Base-by-base conservation (phyloP, 2,113 vertebrate genomes). In the Cacatua alba region DNA sequence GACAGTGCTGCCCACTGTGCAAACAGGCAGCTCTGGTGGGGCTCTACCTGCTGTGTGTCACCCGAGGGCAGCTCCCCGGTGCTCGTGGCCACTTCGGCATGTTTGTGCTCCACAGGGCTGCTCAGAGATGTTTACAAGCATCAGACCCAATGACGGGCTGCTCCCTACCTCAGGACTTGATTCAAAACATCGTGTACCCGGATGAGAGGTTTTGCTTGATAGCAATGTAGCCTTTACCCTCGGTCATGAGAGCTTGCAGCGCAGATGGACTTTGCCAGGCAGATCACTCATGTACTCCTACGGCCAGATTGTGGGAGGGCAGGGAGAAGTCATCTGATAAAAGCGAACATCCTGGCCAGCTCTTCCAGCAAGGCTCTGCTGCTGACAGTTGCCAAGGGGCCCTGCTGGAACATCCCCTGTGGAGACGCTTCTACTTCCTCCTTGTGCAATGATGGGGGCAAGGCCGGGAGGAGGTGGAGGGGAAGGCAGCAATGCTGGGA, bases 231-330 rank as follows among this genome's bases (percentile, higher is more conserved):
- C 96, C 96, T 96, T 97, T 97, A 75, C 89, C 94, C 97, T 57
- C 59, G 23, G 72, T 77, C 91, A 62, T 3, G 72, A 88, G 91
- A 83, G 91, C 77, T 82, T 65, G 86, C 93, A 2, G 80, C 1
- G 72, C 86, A 86, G 84, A 82, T 95, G 97, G 93, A 96, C 97
- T 97, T 97, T 97, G 95, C 94, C 95, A 95, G 91, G 84, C 90
- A 82, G 82, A 80, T 6, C 79, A 9, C 69, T 90, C 55, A 1
- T 90, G 53, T 25, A 20, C 87, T 93, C 68, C 89, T 1, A 2
- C 87, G 25, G 93, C 75, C 75, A 63, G 93, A 94, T 63, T 83
- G 93, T 33, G 25, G 79, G 92, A 96, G 93, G 93, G 85, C 92
- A 95, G 85, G 78, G 93, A 96, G 93, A 85, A 96, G 95, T 94